phyloP scores from a whole-genome alignment of 2,888 invertebrate species.

The Tipula vernalis region DNA sequence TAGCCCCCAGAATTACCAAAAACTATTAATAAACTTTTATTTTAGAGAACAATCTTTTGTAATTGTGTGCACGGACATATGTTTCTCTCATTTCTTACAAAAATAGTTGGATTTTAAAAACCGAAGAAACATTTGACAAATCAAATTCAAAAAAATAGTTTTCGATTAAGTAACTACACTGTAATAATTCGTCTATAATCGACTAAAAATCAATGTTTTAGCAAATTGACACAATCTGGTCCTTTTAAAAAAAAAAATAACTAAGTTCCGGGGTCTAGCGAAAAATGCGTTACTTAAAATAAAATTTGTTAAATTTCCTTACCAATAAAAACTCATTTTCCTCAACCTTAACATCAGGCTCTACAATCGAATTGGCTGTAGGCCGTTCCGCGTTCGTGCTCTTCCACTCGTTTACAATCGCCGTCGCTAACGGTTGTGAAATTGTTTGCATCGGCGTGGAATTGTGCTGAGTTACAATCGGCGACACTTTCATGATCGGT shows the following conservation, averaged over 20 bases:
- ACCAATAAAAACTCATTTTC: background rate
- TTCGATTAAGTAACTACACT: background rate
- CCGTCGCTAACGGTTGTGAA: constrained; percentile 26
- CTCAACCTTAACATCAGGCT: background rate
- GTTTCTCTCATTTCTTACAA: too few relatives aligned
- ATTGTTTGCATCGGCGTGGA: constrained; percentile 21
- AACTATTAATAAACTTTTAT: too few relatives aligned
- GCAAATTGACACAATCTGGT: background rate
- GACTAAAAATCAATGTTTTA: background rate
- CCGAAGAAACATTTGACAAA: too few relatives aligned
- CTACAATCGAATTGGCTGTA: constrained; percentile 9
- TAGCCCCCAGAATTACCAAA: too few relatives aligned
- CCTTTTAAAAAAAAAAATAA: background rate
- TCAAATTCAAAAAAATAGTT: too few relatives aligned
- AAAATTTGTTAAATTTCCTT: background rate
- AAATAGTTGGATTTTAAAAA: too few relatives aligned
- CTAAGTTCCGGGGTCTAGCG: background rate
- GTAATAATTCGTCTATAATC: background rate
- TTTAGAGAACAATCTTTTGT: too few relatives aligned
- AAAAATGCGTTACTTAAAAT: background rate
- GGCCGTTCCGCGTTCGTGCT: constrained; percentile 19
- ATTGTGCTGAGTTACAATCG: constrained; percentile 28
- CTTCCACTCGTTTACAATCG: constrained; percentile 34
- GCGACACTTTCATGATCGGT: constrained; percentile 9
- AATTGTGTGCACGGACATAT: too few relatives aligned